Evolutionary conservation across 2,797 vertebrate genomes (phyloP).

Genomic region (Trachops cirrhosus): DNA sequence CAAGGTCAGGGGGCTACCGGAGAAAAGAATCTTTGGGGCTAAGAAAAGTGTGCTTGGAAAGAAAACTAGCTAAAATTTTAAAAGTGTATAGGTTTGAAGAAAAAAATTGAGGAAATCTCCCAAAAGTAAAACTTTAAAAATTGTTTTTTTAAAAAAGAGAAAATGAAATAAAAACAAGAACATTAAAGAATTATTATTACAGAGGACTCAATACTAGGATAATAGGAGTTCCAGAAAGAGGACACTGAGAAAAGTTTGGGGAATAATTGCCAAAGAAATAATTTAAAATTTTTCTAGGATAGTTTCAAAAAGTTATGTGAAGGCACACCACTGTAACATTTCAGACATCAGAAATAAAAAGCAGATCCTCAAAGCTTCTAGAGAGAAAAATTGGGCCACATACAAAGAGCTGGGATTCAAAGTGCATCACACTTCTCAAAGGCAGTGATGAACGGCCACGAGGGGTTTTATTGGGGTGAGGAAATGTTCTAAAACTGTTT

Average conservation of each 20-base stretch:
- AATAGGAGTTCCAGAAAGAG: not conserved
- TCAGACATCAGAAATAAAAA: conserved; percentile 44
- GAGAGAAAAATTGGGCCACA: conserved; percentile 38
- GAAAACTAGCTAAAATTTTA: not conserved
- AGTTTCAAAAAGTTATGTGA: not conserved
- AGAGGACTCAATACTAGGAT: not conserved
- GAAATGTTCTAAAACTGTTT: conserved; percentile 25
- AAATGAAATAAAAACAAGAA: conserved; percentile 5
- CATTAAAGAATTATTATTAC: not conserved
- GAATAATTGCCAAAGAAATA: conserved; percentile 1
- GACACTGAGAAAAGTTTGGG: not conserved
- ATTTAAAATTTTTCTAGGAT: not conserved
- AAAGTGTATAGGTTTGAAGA: not conserved
- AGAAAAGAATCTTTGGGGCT: not conserved
- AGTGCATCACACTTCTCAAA: not conserved
- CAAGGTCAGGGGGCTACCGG: not conserved
- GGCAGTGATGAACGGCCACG: not conserved
- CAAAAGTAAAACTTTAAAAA: not conserved
- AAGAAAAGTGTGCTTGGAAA: not conserved
- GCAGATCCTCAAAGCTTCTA: not conserved
- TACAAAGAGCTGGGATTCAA: conserved; percentile 16
- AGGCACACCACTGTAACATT: not conserved
- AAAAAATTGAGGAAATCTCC: conserved; percentile 2
- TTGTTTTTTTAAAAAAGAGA: not conserved
- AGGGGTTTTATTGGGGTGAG: not conserved